phyloP scores from a whole-genome alignment of 2,797 vertebrate species.

The Gymnoscopelus braueri region DNA sequence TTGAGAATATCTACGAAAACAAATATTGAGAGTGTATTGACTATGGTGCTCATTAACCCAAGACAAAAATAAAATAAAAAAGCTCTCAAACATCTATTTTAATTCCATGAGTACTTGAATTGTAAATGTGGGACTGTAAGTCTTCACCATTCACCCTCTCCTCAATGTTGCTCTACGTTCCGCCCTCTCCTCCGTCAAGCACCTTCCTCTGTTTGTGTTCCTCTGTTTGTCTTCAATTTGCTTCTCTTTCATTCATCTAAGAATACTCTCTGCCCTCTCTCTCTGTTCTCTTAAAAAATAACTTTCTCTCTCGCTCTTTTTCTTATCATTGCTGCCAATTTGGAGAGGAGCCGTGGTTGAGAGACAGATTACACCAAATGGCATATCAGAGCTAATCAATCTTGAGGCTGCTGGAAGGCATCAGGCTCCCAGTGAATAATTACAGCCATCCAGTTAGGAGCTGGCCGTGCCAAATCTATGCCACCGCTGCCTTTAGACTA shows the following conservation, averaged over 20 bases:
- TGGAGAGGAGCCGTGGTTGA: conserved; percentile 77
- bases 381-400: conserved; percentile 84
- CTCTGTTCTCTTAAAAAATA: conserved; percentile 64
- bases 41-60: too few species aligned
- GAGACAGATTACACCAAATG: conserved; percentile 83
- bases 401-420: conserved; percentile 81
- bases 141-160: neutral
- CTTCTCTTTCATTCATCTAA: neutral
- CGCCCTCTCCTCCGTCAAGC: neutral
- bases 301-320: conserved; percentile 58
- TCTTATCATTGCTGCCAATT: conserved; percentile 78
- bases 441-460: conserved; percentile 77
- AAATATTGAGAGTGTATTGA: too few species aligned
- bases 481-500: conserved; percentile 73
- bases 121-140: neutral
- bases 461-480: conserved; percentile 76
- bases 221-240: neutral
- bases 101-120: neutral
- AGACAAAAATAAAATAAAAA: too few species aligned
- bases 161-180: neutral
- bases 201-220: neutral
- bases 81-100: neutral
- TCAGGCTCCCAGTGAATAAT: conserved; percentile 83
- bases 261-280: neutral
- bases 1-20: too few species aligned